Evolutionary conservation across 2,888 invertebrate species (phyloP), one percentile per base, ranked within the genome.

Genomic region (Drosophila kambysellisi): DNA sequence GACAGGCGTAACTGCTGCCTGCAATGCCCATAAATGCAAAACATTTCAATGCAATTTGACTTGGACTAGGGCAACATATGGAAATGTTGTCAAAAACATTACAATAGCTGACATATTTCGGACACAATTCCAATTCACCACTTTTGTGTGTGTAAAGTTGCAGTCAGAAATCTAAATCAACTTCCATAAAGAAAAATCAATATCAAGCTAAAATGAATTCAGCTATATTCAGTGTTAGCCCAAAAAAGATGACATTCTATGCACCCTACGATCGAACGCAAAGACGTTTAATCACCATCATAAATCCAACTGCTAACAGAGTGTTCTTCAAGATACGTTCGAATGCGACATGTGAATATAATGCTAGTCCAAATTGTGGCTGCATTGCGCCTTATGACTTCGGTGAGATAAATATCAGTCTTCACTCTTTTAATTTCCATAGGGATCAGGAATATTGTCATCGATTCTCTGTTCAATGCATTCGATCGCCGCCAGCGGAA

Each of bases 321-420:
- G 30, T 88, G 11, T 15, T 89, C 2, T 85, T 73, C n/a, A 85
- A 89, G 52, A 46, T 89, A 3, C 82, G 56, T 5, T 67, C 72
- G 0, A 89, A 76, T 65, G 61, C 66, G 0, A n/a, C 35, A 1
- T 4, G 4, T 1, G n/a, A 57, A 8, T 89, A 80, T n/a, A 39
- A 12, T 6, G 67, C 85, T 0, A 35, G 3, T 7, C 85, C 88
- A 1, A 61, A 29, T 39, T 41, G 64, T 33, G 85, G 85, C 4
- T 37, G 1, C 12, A 35, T 88, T 6, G 60, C 70, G 4, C 67
- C 83, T 0, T 85, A 82, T 32, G 48, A 51, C 8, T 54, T 15
- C n/a, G 33, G 3, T 3, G 85, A 89, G 46, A 35, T 85, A 0
- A 20, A 4, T 9, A 15, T 85, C 11, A 53, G 25, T 7, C 41